Evolutionary conservation across 2,888 invertebrate genomes (phyloP).

Genomic region (Miltochrista miniata): DNA sequence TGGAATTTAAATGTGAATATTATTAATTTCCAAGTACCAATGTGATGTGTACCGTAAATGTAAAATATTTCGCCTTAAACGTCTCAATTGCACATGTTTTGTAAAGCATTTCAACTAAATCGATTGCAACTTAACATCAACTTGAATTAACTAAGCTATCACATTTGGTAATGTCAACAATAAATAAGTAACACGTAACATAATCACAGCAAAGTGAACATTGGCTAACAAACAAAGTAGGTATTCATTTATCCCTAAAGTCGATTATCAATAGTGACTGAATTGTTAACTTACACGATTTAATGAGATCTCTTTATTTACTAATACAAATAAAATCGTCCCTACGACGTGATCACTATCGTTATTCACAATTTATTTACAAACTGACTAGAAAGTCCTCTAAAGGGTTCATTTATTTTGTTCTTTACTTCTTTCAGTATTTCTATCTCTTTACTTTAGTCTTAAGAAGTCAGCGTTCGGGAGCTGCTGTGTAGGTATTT

Average conservation of each 20-base stretch:
- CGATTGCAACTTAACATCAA: constrained; percentile 72
- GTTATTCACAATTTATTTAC: constrained; percentile 82
- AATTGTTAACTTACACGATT: constrained; percentile 77
- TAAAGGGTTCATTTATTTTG: constrained; percentile 63
- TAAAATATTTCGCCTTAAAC: constrained; percentile 36
- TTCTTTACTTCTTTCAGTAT: constrained; percentile 60
- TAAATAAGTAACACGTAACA: constrained; percentile 80
- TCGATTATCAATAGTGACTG: constrained; percentile 81
- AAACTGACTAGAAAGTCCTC: constrained; percentile 80
- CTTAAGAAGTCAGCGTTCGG: constrained; percentile 65
- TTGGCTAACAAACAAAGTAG: constrained; percentile 81
- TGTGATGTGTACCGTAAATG: constrained; percentile 44
- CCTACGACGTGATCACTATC: constrained; percentile 73
- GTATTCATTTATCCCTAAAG: constrained; percentile 72
- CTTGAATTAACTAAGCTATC: constrained; percentile 74
- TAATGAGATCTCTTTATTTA: constrained; percentile 80
- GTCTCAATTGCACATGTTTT: constrained; percentile 58
- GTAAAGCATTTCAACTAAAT: constrained; percentile 62
- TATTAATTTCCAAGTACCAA: constrained; percentile 62
- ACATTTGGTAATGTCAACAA: constrained; percentile 74
- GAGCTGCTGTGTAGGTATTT: constrained; percentile 56
- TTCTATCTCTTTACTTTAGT: constrained; percentile 65
- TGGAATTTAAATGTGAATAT: constrained; percentile 78
- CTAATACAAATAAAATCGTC: constrained; percentile 79
- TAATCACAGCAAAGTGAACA: constrained; percentile 82